Evolutionary conservation across 2,113 vertebrate genomes (phyloP), one percentile per base, ranked within the genome.

Genomic region (Boleophthalmus pectinirostris): DNA sequence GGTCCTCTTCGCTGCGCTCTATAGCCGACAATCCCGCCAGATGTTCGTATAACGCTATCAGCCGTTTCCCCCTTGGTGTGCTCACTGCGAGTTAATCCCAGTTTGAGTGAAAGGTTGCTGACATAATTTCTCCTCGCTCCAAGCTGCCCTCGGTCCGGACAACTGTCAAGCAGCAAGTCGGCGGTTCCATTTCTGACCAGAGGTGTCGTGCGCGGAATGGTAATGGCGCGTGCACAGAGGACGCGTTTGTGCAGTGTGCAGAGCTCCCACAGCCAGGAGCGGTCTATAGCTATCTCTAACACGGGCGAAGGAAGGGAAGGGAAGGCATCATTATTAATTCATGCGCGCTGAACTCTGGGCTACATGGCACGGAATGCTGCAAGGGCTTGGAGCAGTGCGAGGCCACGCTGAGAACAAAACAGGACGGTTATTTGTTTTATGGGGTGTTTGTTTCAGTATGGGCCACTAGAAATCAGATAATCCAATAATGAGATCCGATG

Each of bases 171-270:
- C 86, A 77, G 86, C 78, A 83, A 89, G 78, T 85, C 81, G 79
- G 87, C 81, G 79, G 87, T 85, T 91, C 89, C 85, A 86, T 89
- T 83, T 87, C 89, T 91, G 89, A 88, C 79, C 90, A 90, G 88
- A 82, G 85, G 81, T 81, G 87, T 80, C 90, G 89, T 89, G 90
- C 85, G 76, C 82, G 75, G 91, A 91, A 91, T 92, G 89, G 88
- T 90, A 92, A 92, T 92, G 75, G 78, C 56, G 88, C 84, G 87
- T 87, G 83, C 76, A n/a, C 29, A 9, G 77, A 83, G 85, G 70
- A 11, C 7, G 51, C 51, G 51, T 54, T 54, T 54, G 51, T 54
- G 51, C 51, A 43, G 38, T 43, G 38, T 43, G 38, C 38, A 43
- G 38, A 8, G 38, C 38, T 43, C 38, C 38, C 38, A 43, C 38